phyloP scores from a whole-genome alignment of 2,888 invertebrate genomes.

The Eupithecia subfuscata region DNA sequence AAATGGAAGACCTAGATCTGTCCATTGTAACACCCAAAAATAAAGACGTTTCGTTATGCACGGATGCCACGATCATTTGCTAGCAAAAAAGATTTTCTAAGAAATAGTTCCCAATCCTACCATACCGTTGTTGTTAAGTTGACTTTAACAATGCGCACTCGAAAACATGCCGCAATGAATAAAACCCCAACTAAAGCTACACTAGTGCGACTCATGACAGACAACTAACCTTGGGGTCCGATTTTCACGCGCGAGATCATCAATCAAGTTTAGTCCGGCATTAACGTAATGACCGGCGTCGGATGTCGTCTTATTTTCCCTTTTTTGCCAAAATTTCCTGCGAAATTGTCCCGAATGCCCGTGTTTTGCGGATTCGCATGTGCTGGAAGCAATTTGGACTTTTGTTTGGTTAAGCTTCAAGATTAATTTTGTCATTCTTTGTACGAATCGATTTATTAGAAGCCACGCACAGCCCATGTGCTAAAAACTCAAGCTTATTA shows the following conservation, averaged over 20 bases:
- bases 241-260: slow-evolving; percentile 56
- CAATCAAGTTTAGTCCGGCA: slow-evolving; percentile 84
- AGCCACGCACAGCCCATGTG: not conserved
- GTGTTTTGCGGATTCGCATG: slow-evolving; percentile 5
- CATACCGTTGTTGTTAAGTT: not conserved
- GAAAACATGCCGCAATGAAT: not conserved
- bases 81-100: not conserved
- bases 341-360: not conserved
- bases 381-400: not conserved
- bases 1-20: not conserved
- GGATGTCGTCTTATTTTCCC: slow-evolving; percentile 81
- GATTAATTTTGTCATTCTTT: not conserved
- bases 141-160: not conserved
- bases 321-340: slow-evolving; percentile 65
- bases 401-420: not conserved
- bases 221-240: slow-evolving; percentile 36
- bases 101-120: not conserved
- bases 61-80: not conserved
- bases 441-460: not conserved
- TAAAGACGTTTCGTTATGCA: not conserved
- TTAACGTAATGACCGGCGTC: slow-evolving; percentile 82
- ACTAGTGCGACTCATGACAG: slow-evolving; percentile 28
- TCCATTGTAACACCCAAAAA: not conserved
- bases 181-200: slow-evolving; percentile 12
- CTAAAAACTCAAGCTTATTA: not conserved